Percentiles rank a stretch among this genome's conserved stretches.
Conservation (phyloP, 2,888 invertebrate species). For the Alitta virens region DNA sequence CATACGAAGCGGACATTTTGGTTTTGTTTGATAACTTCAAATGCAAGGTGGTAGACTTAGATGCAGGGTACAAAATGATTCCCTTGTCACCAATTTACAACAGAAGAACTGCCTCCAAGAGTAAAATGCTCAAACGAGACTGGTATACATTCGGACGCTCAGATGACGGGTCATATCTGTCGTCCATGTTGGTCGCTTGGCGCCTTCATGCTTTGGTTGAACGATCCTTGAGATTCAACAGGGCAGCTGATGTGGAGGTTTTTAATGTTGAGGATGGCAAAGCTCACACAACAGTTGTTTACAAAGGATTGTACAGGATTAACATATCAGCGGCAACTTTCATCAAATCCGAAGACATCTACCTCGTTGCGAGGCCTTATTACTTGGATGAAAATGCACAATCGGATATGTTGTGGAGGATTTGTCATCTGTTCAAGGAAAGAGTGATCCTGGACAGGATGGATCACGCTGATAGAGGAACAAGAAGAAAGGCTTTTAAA, state of each 20-base stretch:
- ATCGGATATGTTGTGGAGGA: conserved; percentile 36
- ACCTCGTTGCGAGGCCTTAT: conserved; percentile 28
- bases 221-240: conserved; percentile 25
- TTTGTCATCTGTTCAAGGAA: conserved; percentile 28
- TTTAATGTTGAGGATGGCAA: conserved; percentile 11
- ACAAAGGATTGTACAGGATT: conserved; percentile 12
- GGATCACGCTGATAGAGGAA: conserved; percentile 33
- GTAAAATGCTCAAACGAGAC: conserved; percentile 6
- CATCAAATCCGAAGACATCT: conserved; percentile 8
- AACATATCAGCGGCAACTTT: conserved; percentile 19
- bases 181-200: conserved; percentile 35
- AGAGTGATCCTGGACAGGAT: conserved; percentile 31
- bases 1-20: conserved; percentile 23
- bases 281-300: conserved; percentile 16
- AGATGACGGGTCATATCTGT: conserved; percentile 36
- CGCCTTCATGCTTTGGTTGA: conserved; percentile 33
- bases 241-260: conserved; percentile 9
- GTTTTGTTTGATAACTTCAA: conserved; percentile 18
- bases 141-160: conserved; percentile 28
- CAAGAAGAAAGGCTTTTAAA: conserved; percentile 32
- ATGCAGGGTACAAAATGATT: conserved; percentile 22
- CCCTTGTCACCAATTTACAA: conserved; percentile 1
- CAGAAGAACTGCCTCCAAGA: conserved; percentile 1
- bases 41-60: conserved; percentile 7
- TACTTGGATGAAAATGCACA: conserved; percentile 31